These are phyloP conservation scores for Rugalucina vietnamica DNA, from an alignment of 2,888 invertebrate species.

Conservation along the genomic window DNA sequence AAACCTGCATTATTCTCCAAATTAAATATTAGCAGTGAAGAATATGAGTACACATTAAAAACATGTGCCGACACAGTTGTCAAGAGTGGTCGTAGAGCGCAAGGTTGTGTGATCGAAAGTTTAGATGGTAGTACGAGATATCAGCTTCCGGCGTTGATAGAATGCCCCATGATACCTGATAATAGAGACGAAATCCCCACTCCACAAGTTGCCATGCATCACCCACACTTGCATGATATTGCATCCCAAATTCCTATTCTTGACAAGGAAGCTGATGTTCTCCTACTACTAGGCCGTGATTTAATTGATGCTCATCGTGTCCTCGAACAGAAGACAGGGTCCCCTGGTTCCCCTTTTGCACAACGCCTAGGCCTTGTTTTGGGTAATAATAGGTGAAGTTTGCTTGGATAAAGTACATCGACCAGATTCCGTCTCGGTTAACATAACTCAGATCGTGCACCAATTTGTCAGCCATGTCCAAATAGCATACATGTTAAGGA, in stretches of 20 bases:
- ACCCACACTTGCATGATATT: constrained; percentile 43
- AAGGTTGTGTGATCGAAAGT: constrained; percentile 33
- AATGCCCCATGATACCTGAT: constrained; percentile 55
- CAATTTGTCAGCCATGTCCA: constrained; percentile 24
- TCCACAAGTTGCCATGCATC: constrained; percentile 30
- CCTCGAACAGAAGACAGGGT: constrained; percentile 33
- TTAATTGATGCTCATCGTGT: constrained; percentile 46
- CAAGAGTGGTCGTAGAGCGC: constrained; percentile 22
- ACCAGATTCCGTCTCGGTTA: background rate
- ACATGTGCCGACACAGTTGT: constrained; percentile 18
- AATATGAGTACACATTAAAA: constrained; percentile 17
- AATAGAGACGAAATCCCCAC: constrained; percentile 54
- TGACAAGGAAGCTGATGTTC: constrained; percentile 31
- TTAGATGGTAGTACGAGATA: constrained; percentile 33
- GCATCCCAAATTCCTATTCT: constrained; percentile 36
- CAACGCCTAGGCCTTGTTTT: constrained; percentile 43
- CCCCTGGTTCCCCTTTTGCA: constrained; percentile 37
- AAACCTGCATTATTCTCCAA: constrained; percentile 32
- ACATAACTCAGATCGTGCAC: constrained; percentile 24
- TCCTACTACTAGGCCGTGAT: constrained; percentile 52
- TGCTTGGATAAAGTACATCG: constrained; percentile 34
- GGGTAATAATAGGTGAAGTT: constrained; percentile 42
- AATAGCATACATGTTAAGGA: constrained; percentile 22
- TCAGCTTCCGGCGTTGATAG: constrained; percentile 49
- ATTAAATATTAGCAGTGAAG: background rate